A percentile compares a stretch with the other conserved stretches of the same genome.
Conservation (phyloP, 2,113 vertebrate genomes). For the Aspidoscelis tigris region DNA sequence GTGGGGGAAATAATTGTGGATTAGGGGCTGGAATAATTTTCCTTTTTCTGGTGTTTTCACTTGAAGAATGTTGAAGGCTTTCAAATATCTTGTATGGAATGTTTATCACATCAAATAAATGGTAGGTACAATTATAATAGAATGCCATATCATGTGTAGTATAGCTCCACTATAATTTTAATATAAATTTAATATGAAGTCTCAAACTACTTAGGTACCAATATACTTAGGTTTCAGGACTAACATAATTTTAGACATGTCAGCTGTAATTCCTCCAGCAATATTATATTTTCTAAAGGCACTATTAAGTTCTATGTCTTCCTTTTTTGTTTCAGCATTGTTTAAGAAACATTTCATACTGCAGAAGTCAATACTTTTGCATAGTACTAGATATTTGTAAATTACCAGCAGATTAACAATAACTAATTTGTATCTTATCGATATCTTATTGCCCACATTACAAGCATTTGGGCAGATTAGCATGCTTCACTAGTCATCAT, state of each 20-base stretch:
- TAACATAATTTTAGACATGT: not conserved
- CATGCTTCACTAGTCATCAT: constrained; percentile 39
- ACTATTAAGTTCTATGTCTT: not conserved
- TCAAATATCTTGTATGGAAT: constrained; percentile 4
- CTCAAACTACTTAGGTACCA: too few species aligned
- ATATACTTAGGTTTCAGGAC: not conserved
- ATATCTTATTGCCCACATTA: not conserved
- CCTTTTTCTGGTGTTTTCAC: constrained; percentile 53
- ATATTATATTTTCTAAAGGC: constrained; percentile 38
- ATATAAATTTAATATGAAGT: too few species aligned
- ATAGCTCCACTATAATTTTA: not conserved
- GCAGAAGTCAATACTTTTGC: constrained; percentile 17
- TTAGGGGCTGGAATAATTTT: constrained; percentile 18
- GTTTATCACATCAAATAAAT: constrained; percentile 23
- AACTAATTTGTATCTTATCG: constrained; percentile 14
- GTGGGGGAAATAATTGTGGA: constrained; percentile 41
- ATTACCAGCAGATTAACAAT: not conserved
- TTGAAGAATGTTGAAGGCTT: constrained; percentile 20
- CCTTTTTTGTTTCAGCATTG: constrained; percentile 18
- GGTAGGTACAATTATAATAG: constrained; percentile 15
- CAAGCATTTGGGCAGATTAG: not conserved
- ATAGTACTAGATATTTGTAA: constrained; percentile 23
- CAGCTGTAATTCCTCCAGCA: not conserved
- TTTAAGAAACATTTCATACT: not conserved
- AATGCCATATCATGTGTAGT: constrained; percentile 51